Conservation (phyloP, 2,888 invertebrate species). For the Latheticus oryzae region DNA sequence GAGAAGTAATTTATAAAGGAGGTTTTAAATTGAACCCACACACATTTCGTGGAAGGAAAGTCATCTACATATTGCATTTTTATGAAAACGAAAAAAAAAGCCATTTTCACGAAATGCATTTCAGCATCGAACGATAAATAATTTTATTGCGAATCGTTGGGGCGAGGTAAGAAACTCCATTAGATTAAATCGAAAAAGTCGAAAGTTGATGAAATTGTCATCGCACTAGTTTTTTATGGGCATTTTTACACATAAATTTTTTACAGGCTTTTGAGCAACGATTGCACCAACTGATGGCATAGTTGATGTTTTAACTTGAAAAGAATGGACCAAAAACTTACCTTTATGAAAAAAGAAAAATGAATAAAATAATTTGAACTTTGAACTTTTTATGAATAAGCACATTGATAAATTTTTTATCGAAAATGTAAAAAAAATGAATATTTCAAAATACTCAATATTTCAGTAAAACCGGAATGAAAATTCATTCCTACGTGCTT, state of each 20-base stretch:
- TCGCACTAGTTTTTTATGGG: conserved; percentile 11
- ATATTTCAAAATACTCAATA: too few species aligned
- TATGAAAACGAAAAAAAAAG: conserved; percentile 20
- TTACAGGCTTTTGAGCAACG: conserved; percentile 13
- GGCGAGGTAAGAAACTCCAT: conserved; percentile 27
- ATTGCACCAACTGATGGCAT: conserved; percentile 10
- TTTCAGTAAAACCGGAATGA: too few species aligned
- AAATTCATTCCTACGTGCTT: too few species aligned
- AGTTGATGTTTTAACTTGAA: conserved; percentile 17
- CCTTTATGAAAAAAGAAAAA: too few species aligned
- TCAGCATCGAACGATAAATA: conserved; percentile 18
- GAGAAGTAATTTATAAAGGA: conserved; percentile 22
- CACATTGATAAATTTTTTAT: too few species aligned
- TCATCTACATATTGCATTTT: conserved; percentile 24
- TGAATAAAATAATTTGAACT: too few species aligned
- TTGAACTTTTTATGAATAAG: too few species aligned
- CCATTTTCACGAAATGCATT: conserved; percentile 17
- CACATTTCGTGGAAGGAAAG: conserved; percentile 7
- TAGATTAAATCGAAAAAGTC: conserved; percentile 24
- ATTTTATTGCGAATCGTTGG: conserved; percentile 18
- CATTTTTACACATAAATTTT: conserved; percentile 24
- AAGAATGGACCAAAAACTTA: too few species aligned
- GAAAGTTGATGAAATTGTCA: conserved; percentile 30
- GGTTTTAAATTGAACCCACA: conserved; percentile 4
- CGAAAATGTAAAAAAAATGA: too few species aligned